A percentile compares a stretch with the other conserved stretches of the same genome.
Evolutionary conservation across 2,113 vertebrate genomes (phyloP).

Genomic region (Camarhynchus parvulus): DNA sequence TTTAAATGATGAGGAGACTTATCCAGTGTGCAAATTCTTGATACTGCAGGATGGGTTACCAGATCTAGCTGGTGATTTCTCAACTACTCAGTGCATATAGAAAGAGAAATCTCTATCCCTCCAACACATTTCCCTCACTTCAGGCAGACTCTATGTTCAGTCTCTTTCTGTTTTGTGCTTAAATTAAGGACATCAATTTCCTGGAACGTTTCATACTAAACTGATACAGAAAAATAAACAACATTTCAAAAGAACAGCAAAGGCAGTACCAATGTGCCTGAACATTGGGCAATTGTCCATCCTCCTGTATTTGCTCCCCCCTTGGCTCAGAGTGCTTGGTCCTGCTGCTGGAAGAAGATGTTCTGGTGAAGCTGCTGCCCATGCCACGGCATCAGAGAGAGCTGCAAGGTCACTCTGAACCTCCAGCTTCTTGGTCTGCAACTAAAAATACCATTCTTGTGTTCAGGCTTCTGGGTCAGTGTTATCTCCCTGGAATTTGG

Average conservation of each 20-base stretch:
- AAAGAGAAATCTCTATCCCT: background rate
- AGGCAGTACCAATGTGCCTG: background rate
- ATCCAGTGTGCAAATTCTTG: background rate
- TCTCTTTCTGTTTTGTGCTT: background rate
- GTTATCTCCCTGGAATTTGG: background rate
- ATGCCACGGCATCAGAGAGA: background rate
- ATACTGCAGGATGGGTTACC: background rate
- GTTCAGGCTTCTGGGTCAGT: background rate
- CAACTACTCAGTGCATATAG: rapidly evolving
- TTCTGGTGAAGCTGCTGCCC: background rate
- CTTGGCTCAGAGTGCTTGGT: rapidly evolving
- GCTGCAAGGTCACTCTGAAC: background rate
- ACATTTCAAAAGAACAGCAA: background rate
- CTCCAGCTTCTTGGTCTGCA: background rate
- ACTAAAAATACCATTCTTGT: background rate
- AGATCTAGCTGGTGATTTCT: background rate
- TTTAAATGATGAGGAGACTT: background rate
- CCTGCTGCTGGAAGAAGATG: background rate
- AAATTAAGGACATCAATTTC: background rate
- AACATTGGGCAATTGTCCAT: background rate
- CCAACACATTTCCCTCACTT: background rate
- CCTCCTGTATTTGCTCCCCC: background rate
- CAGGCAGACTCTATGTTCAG: background rate
- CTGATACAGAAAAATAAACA: background rate
- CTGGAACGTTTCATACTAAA: background rate